phyloP scores from a whole-genome alignment of 2,888 invertebrate genomes.

The Palloptera scutellata region DNA sequence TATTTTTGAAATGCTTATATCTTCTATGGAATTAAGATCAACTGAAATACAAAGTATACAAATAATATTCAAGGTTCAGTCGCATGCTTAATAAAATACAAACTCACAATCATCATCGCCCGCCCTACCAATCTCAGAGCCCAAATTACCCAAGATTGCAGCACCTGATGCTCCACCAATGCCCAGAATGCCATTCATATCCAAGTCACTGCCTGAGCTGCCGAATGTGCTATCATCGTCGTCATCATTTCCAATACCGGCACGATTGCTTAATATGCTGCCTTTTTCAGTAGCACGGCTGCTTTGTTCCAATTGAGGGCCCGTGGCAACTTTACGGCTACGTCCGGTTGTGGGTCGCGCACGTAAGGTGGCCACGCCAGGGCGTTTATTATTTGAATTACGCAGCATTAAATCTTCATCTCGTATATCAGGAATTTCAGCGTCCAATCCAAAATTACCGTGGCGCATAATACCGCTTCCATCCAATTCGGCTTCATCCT shows the following conservation, averaged over 20 bases:
- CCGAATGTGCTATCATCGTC: conserved; percentile 62
- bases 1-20: conserved; percentile 61
- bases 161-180: conserved; percentile 35
- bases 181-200: conserved; percentile 54
- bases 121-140: conserved; percentile 29
- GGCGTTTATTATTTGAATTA: conserved; percentile 43
- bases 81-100: conserved; percentile 44
- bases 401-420: conserved; percentile 52
- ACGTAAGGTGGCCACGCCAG: conserved; percentile 51
- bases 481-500: conserved; percentile 39
- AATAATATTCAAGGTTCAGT: neutral
- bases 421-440: conserved; percentile 54
- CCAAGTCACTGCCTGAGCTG: conserved; percentile 61
- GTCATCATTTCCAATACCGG: conserved; percentile 41
- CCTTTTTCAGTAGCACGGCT: conserved; percentile 28
- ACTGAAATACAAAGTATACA: conserved; percentile 44
- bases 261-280: conserved; percentile 35
- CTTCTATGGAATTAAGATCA: conserved; percentile 61
- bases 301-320: conserved; percentile 23
- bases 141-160: conserved; percentile 15
- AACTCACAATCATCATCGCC: conserved; percentile 41
- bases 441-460: conserved; percentile 48
- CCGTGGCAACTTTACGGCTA: conserved; percentile 45
- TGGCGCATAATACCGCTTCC: conserved; percentile 26
- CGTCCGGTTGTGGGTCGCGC: conserved; percentile 62